Percentiles rank a stretch among this genome's conserved stretches.
Evolutionary conservation across 30 jellyfish, hydroid and myxozoan species (phyloP).

Genomic region (Phacellophora camtschatica): DNA sequence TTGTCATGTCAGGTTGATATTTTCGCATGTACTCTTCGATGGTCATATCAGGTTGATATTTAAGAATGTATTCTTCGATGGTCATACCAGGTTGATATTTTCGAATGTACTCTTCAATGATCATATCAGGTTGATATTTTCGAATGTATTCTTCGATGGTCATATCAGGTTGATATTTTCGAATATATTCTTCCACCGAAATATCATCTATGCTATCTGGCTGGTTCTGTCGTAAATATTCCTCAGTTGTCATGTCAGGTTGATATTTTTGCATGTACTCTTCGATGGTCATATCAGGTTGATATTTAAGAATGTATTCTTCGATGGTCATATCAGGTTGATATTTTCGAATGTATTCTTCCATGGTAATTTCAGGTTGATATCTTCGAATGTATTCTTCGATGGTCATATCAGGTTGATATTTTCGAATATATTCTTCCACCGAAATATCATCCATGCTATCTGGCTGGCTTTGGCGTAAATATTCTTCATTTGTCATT

Average conservation of each 20-base stretch:
- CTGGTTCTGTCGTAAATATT: neutral
- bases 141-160: conserved; percentile 33
- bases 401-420: conserved; percentile 2
- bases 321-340: conserved; percentile 12
- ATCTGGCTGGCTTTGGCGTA: neutral
- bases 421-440: conserved; percentile 16
- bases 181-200: conserved; percentile 20
- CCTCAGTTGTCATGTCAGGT: neutral
- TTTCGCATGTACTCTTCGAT: conserved; percentile 8
- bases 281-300: neutral
- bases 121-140: neutral
- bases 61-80: neutral
- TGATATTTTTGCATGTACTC: neutral
- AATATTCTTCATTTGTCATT: neutral
- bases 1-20: neutral
- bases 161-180: neutral
- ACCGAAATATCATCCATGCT: neutral
- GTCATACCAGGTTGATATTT: neutral
- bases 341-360: too few species aligned
- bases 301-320: neutral
- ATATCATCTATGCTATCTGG: too few species aligned
- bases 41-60: neutral
- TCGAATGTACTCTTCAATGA: neutral
- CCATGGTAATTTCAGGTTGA: neutral
- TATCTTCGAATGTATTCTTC: conserved; percentile 17